Base-by-base conservation (phyloP, 2,797 vertebrate genomes). In the Spatula versicolor region DNA sequence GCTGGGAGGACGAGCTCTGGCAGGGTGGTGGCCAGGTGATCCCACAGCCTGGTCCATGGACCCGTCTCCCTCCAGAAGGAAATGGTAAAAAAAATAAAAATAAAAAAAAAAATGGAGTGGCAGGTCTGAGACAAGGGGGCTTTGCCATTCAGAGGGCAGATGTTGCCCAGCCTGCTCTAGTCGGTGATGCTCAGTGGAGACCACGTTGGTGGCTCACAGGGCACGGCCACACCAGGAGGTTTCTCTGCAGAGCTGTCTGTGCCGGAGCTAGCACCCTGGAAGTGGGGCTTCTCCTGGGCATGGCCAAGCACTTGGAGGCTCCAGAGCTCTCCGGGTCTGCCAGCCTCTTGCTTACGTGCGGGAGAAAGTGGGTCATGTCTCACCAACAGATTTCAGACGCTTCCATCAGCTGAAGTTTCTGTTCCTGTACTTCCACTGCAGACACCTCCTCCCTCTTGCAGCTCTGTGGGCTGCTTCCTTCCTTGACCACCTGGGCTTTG, bases 291-390 rank as follows among this genome's bases (percentile, higher is more conserved):
- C 28, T 86, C 54, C 54, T 0, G 8, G 33, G 58, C 9, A 2
- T 1, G 1, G 2, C 37, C 81, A 19, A 0, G 69, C 63, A 7
- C 86, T 72, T 0, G 0, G 80, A 10, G 73, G 83, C 83, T 90
- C 1, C 12, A 30, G 50, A 37, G 35, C 11, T 45, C 52, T 60
- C 26, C 19, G 74, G 62, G 74, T 37, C 93, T 95, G 94, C 74
- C 95, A 93, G 60, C 66, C 78, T 67, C 75, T 41, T 88, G 78
- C 76, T 87, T 39, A 13, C 60, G 60, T 52, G 13, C 0, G 0
- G 55, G 62, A 85, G 92, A 95, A 96, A 86, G 88, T 95, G 79
- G 72, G 59, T 92, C 90, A 92, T 2, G 9, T 46, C 78, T 92
- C 86, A 68, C 7, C 13, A 90, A 90, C 86, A 94, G 64, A 59